These are phyloP conservation scores for Oreotrochilus melanogaster DNA, from an alignment of 2,113 vertebrate species.

Conservation along the genomic window DNA sequence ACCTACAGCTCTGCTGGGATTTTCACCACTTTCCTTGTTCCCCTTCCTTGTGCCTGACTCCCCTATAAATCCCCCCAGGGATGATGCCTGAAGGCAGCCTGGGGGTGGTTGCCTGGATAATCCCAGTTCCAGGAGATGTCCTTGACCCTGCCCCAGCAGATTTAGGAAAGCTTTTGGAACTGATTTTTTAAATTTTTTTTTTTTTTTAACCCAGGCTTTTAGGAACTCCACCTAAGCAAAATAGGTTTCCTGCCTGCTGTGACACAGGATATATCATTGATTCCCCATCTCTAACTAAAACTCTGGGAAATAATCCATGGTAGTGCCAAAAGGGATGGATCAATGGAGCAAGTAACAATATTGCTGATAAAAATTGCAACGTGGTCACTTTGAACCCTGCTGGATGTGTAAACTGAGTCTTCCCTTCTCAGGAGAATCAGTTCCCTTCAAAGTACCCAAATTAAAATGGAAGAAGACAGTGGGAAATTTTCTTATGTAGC, in stretches of 20 bases:
- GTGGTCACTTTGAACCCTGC: background rate
- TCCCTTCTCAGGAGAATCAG: background rate
- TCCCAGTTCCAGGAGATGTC: too few relatives aligned
- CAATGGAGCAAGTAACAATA: background rate
- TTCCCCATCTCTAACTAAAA: background rate
- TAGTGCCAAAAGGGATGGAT: background rate
- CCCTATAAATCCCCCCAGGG: background rate
- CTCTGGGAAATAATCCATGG: background rate
- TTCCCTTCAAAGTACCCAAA: background rate
- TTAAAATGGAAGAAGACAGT: background rate
- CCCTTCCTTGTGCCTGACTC: background rate
- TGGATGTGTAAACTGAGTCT: background rate
- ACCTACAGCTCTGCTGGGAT: background rate
- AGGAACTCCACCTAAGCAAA: background rate
- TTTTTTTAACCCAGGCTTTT: too few relatives aligned
- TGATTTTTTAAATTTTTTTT: too few relatives aligned
- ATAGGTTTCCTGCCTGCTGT: fast-evolving
- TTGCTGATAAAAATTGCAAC: background rate
- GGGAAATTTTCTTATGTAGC: background rate
- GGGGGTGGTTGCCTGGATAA: background rate
- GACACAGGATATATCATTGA: background rate
- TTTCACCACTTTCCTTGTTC: background rate
- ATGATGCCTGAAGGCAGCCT: background rate
- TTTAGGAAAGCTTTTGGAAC: background rate
- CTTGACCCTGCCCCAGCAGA: background rate